Evolutionary conservation across 2,113 vertebrate species (phyloP).

Genomic region (Machaerirhynchus nigripectus): DNA sequence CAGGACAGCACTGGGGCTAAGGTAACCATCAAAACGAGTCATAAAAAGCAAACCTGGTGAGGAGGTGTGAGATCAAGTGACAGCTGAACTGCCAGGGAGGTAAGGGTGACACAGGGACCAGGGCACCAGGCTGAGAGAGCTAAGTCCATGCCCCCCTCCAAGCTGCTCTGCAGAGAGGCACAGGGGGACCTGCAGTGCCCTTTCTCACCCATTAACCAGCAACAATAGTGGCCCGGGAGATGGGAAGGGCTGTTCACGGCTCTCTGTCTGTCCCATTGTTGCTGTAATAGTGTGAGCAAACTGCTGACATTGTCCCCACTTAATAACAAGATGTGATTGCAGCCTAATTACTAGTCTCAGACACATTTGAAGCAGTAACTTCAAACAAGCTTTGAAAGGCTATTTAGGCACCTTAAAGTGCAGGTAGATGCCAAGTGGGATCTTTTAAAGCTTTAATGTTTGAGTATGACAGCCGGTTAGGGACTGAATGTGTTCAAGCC

Average conservation of each 20-base stretch:
- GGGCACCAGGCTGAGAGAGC: not conserved
- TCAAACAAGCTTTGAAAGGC: not conserved
- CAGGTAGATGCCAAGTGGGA: not conserved
- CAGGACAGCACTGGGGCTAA: not conserved
- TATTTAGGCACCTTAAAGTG: not conserved
- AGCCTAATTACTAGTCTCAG: not conserved
- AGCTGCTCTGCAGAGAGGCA: not conserved
- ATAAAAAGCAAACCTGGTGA: not conserved
- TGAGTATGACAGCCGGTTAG: not conserved
- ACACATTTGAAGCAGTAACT: not conserved
- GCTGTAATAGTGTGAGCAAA: not conserved
- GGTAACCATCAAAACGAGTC: not conserved
- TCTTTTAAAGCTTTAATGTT: not conserved
- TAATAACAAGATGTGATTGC: not conserved
- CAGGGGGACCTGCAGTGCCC: not conserved
- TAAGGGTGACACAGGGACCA: not conserved
- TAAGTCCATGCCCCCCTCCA: rapidly evolving
- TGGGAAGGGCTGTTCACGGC: not conserved
- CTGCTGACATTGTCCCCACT: not conserved
- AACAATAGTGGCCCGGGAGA: not conserved
- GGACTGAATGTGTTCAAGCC: not conserved
- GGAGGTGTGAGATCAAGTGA: rapidly evolving
- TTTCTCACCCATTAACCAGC: constrained; percentile 7
- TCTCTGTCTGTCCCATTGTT: not conserved
- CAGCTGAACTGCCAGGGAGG: not conserved